Base-by-base conservation (phyloP, 2,888 invertebrate species). In the Dysmachus trigonus region DNA sequence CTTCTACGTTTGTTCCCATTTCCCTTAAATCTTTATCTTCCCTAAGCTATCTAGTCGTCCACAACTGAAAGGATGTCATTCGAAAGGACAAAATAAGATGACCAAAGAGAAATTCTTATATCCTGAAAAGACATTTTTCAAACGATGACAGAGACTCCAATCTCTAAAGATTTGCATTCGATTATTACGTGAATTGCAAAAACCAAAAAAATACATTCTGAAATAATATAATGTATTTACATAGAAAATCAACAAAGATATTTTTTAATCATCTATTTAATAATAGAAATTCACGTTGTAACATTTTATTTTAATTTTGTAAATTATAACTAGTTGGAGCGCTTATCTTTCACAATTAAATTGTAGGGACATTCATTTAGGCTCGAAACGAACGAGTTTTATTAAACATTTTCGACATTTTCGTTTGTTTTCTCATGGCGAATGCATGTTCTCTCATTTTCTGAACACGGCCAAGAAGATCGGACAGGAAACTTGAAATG, bases 51-150 rank as follows among this genome's bases (percentile, higher is more conserved):
- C 81, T 62, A 82, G 62, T 62, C 62, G 13, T 62, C 62, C 62
- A 82, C 51, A 53, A 82, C 31, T 82, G 81, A 82, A 82, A 62
- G 31, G 62, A 82, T 82, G 81, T 82, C 81, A 33, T 41, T 62
- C 15, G 81, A 62, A 82, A 22, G 62, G 53, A 62, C 53, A 62
- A 53, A 82, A 82, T 62, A 62, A 53, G 62, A 82, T 62, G 62
- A 62, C 53, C 53, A 82, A 22, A 62, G 35, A 35, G 62, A 82
- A 62, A 82, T 82, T 33, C 33, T 82, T 33, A 33, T 33, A 62
- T 62, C 35, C 62, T 82, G 81, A 82, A 82, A 82, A 22, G 53
- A 82, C 30, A 62, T 82, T 82, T 82, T 82, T 82, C 53, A 82
- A 62, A 62, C n/a, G 81, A 82, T 82, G 77, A 82, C 62, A 82